Percentiles rank a stretch among this genome's conserved stretches.
phyloP scores from a whole-genome alignment of 2,797 vertebrate species.

The Tarsius wallacei region DNA sequence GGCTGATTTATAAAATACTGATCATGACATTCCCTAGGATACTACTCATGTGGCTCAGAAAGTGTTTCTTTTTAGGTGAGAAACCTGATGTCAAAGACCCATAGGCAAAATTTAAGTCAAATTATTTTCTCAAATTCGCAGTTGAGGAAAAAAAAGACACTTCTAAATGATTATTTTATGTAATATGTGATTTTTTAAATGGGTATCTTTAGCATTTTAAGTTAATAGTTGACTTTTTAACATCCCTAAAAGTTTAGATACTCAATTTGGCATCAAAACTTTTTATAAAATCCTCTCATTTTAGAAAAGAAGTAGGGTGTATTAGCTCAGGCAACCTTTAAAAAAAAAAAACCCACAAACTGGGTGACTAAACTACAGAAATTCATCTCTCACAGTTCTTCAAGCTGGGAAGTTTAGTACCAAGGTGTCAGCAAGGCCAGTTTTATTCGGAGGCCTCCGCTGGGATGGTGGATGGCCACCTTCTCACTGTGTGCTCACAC shows the following conservation, averaged over 20 bases:
- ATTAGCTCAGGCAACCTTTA: not conserved
- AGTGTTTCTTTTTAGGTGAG: not conserved
- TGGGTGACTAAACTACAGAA: not conserved
- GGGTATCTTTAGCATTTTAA: not conserved
- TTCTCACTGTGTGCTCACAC: not conserved
- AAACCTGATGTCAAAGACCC: not conserved
- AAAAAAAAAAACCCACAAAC: not conserved
- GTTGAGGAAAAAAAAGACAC: not conserved
- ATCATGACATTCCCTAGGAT: not conserved
- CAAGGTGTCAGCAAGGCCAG: not conserved
- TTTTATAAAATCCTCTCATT: slow-evolving; percentile 13
- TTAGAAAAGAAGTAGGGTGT: not conserved
- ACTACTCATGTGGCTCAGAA: not conserved
- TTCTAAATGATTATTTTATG: not conserved
- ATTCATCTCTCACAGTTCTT: not conserved
- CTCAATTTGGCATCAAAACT: not conserved
- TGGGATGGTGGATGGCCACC: not conserved
- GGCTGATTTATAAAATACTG: not conserved
- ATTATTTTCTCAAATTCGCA: slow-evolving; percentile 46
- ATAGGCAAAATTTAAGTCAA: not conserved
- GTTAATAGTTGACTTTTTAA: not conserved
- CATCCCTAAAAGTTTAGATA: not conserved
- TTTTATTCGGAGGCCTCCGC: not conserved
- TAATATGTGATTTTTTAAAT: not conserved
- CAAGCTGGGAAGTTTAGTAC: not conserved